These are phyloP conservation scores for Engraulis encrasicolus DNA, from an alignment of 2,113 vertebrate genomes.

Conservation along the genomic window DNA sequence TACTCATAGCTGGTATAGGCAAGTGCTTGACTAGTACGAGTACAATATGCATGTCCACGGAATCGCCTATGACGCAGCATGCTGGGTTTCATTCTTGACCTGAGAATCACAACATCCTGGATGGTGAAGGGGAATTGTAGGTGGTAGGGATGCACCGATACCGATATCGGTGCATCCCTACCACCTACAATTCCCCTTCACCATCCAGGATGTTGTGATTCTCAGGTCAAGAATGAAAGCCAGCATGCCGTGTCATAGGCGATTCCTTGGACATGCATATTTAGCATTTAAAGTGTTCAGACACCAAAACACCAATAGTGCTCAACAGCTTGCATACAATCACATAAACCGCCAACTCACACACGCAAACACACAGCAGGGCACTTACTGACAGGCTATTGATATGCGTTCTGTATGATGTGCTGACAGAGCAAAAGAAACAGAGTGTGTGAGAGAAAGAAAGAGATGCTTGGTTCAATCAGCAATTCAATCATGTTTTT, in stretches of 20 bases:
- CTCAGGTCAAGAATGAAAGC: background rate
- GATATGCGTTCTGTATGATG: conserved; percentile 3
- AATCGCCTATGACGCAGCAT: background rate
- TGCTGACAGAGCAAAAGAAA: too few relatives aligned
- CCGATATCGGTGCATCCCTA: too few relatives aligned
- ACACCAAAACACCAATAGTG: conserved; percentile 3
- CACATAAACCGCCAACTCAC: background rate
- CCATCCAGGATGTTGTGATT: background rate
- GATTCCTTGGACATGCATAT: background rate
- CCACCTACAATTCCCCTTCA: background rate
- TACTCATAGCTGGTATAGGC: too few relatives aligned
- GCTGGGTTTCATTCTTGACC: background rate
- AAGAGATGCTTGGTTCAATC: conserved; percentile 15
- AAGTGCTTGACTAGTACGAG: too few relatives aligned
- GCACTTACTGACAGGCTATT: background rate
- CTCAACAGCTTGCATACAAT: background rate
- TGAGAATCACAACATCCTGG: background rate
- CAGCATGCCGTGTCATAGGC: background rate
- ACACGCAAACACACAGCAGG: background rate
- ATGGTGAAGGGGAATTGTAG: background rate
- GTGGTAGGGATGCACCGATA: too few relatives aligned
- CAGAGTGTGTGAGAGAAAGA: too few relatives aligned
- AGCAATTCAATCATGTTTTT: conserved; percentile 13
- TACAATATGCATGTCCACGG: background rate
- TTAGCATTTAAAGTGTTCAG: background rate